Base-by-base conservation (phyloP, 2,113 vertebrate genomes). In the Synodontis membranacea region DNA sequence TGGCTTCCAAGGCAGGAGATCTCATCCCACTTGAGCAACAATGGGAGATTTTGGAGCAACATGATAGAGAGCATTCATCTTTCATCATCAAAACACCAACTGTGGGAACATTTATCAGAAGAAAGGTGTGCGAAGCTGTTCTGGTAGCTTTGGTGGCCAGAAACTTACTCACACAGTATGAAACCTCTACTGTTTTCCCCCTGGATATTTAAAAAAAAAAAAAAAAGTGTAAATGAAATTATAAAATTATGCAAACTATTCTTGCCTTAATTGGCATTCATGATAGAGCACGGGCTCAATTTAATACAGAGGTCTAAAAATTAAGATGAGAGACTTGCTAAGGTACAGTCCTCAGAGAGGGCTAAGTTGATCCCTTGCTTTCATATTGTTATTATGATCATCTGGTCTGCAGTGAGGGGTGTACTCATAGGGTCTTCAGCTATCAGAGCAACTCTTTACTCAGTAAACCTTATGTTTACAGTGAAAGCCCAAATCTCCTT, bases 401-500 rank as follows among this genome's bases (percentile, higher is more conserved):
- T 48, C n/a, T 10, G 15, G 37, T 46, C 42, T 50, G 44, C 42
- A 64, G 25, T 37, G 31, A 68, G 34, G 6, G 2, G 6, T 39
- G 66, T 14, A 11, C 58, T 64, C 56, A 72, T 15, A 83, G 60
- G 37, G 60, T 60, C 79, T 54, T 42, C 76, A 31, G 64, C 15
- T 9, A 12, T 64, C 21, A 14, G 46, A 68, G 15, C 62, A 72
- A 19, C 42, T 28, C 28, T 82, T 44, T 80, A 34, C 39, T 54
- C 5, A 14, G 17, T 46, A 12, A 64, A 44, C 25, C 42, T 66
- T 15, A 39, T 78, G 58, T 87, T 87, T 68, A 83, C 31, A 79
- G 46, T n/a, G 25, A 60, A 72, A 58, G 31, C 62, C 28, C 44
- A 82, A 70, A 66, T 83, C 50, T 52, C 31, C 23, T 34, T 72